Base-by-base conservation (phyloP, 2,888 invertebrate species). In the Cerastoderma edule region DNA sequence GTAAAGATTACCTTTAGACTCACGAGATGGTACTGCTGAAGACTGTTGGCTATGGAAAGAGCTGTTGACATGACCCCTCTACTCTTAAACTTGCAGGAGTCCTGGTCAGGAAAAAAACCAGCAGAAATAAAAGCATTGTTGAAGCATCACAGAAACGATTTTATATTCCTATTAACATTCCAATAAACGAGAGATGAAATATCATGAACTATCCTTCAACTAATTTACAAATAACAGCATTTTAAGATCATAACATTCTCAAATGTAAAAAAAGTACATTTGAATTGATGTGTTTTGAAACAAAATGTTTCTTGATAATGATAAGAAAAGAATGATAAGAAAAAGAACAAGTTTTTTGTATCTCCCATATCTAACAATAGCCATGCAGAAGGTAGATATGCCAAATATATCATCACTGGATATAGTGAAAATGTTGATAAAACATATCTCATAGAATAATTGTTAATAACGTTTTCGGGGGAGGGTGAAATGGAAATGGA, bases 61-160 rank as follows among this genome's bases (percentile, higher is more conserved):
- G 72, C 72, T 28, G 77, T 60, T 19, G 77, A 72, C 44, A 77
- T 10, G 16, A 69, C 46, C 16, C 77, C 77, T 57, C 44, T 24
- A 10, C 50, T 57, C 16, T 33, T 22, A 16, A 48, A 64, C 5
- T 35, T 32, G 30, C 57, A 39, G 22, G 44, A 35, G 35, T 53
- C 27, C 75, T 71, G 39, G 8, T 50, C 48, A 19, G 16, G 2
- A 50, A 66, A 28, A 65, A 46, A 44, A 46, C 10, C 28, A 27
- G n/a, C 24, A 32, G 2, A 67, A 16, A 56, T 5, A 56, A 5
- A 56, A 16, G n/a, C 50, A 50, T n/a, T n/a, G n/a, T n/a, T n/a
- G n/a, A n/a, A n/a, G n/a, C n/a, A n/a, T n/a, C n/a, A n/a, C n/a
- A n/a, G n/a, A n/a, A n/a, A n/a, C n/a, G n/a, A n/a, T n/a, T n/a